phyloP scores from a whole-genome alignment of 2,797 vertebrate species.

The Falco rusticolus region DNA sequence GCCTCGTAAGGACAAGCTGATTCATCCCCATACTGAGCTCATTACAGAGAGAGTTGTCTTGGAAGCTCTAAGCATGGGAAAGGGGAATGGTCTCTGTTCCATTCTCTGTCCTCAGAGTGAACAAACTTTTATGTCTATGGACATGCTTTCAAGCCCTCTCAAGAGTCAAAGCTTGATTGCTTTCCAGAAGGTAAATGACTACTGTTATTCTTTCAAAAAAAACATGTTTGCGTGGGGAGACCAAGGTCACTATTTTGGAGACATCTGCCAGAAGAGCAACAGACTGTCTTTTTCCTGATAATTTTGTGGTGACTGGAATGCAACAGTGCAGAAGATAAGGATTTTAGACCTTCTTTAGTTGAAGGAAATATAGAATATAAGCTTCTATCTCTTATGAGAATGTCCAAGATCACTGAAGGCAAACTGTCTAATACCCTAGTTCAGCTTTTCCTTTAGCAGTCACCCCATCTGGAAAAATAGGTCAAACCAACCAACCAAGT shows the following conservation, averaged over 20 bases:
- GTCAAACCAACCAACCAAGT: background rate
- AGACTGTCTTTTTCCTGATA: background rate
- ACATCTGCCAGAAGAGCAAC: background rate
- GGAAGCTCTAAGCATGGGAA: background rate
- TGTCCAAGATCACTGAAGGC: background rate
- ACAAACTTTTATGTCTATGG: background rate
- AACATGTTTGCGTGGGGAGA: background rate
- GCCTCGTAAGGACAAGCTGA: background rate
- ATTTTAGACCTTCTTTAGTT: background rate
- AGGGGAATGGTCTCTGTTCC: background rate
- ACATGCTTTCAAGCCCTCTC: background rate
- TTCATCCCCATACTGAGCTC: background rate
- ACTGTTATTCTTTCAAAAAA: background rate
- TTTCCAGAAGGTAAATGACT: background rate
- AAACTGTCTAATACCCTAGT: background rate
- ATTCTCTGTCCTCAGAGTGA: background rate
- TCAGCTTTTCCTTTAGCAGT: background rate
- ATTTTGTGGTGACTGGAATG: background rate
- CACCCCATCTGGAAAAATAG: background rate
- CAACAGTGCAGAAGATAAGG: background rate
- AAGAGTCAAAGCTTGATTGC: background rate
- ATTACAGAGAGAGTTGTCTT: background rate
- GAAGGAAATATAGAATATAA: background rate
- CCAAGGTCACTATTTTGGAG: background rate
- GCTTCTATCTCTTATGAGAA: background rate